Percentiles rank a stretch among this genome's conserved stretches.
phyloP scores from a whole-genome alignment of 2,888 invertebrate genomes.

The Parapristionchus giblindavisi region DNA sequence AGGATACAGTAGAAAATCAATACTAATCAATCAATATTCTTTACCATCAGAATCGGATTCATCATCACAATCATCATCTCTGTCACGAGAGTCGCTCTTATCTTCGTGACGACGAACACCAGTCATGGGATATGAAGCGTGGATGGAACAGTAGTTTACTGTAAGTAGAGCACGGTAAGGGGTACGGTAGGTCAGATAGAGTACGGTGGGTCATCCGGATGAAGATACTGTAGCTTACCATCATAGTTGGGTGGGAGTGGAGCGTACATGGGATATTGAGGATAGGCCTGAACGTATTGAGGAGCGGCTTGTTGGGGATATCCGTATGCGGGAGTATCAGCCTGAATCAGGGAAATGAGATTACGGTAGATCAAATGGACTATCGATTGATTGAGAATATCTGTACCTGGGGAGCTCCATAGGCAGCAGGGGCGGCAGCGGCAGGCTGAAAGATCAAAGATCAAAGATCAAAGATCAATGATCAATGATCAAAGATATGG shows the following conservation, averaged over 20 bases:
- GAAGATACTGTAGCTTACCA: slow-evolving; percentile 39
- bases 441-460: neutral
- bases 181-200: too few relatives aligned
- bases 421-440: neutral
- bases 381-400: too few relatives aligned
- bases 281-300: slow-evolving; percentile 23
- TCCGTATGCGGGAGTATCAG: neutral
- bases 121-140: slow-evolving; percentile 34
- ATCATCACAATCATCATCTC: slow-evolving; percentile 14
- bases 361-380: neutral
- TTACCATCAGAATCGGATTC: neutral
- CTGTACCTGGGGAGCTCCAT: slow-evolving; percentile 11
- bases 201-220: too few relatives aligned
- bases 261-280: slow-evolving; percentile 46
- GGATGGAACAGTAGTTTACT: slow-evolving; percentile 43
- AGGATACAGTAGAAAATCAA: too few relatives aligned
- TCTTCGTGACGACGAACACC: slow-evolving; percentile 37
- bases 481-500: too few relatives aligned
- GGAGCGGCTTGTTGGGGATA: too few relatives aligned
- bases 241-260: slow-evolving; percentile 50
- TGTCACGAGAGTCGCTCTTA: neutral
- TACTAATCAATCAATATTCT: too few relatives aligned
- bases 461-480: slow-evolving; percentile 3
- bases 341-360: neutral
- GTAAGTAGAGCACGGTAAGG: too few relatives aligned